These are phyloP conservation scores for Aphaenogaster floridana DNA, from an alignment of 1,140 invertebrate species.

Conservation along the genomic window DNA sequence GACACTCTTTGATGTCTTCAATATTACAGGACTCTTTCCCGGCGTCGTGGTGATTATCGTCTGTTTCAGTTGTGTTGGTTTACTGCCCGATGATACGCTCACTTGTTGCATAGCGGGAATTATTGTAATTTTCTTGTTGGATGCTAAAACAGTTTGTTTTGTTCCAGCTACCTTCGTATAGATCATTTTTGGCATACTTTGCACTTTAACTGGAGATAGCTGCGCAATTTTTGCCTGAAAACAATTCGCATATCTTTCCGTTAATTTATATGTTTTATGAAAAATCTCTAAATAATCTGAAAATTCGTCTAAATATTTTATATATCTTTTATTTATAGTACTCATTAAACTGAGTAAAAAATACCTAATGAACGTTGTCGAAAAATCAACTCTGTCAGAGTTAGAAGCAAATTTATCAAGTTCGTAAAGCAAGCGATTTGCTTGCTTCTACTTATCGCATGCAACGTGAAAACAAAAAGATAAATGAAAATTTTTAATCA, in stretches of 20 bases:
- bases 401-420: background rate
- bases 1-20: conserved; percentile 54
- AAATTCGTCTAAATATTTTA: background rate
- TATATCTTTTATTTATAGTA: background rate
- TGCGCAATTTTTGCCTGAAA: conserved; percentile 66
- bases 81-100: conserved; percentile 11
- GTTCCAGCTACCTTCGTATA: conserved; percentile 82
- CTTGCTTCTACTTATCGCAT: background rate
- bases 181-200: conserved; percentile 80
- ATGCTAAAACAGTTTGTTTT: conserved; percentile 83
- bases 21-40: conserved; percentile 52
- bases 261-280: background rate
- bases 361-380: background rate
- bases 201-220: conserved; percentile 61
- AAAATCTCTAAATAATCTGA: background rate
- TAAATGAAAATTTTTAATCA: background rate
- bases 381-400: background rate
- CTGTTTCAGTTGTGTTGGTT: conserved; percentile 66
- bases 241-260: conserved; percentile 6
- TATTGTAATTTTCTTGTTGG: conserved; percentile 73
- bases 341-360: background rate
- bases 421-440: background rate
- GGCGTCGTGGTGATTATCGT: conserved; percentile 21
- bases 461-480: background rate
- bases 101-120: conserved; percentile 60